These are phyloP conservation scores for Ditylenchus dipsaci DNA, from an alignment of 1,140 invertebrate species.

Conservation along the genomic window DNA sequence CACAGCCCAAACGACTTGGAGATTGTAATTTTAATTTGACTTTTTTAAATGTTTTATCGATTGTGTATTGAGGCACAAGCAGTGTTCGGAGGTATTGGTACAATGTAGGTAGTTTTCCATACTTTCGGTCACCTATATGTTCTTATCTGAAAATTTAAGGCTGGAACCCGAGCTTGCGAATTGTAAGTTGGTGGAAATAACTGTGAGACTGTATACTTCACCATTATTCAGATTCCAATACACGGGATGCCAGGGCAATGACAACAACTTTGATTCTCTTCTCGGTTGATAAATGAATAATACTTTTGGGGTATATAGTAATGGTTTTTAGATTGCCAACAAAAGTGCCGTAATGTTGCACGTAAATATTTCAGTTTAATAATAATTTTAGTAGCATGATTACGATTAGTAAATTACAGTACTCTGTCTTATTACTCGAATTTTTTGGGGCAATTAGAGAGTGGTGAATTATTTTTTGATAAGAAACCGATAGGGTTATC, in stretches of 20 bases:
- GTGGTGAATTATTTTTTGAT: no score
- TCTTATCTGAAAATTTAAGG: background rate
- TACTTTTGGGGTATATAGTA: no score
- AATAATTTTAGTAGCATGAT: background rate
- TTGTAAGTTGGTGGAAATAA: constrained; percentile 1
- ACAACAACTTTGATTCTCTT: constrained; percentile 52
- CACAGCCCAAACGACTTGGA: constrained; percentile 54
- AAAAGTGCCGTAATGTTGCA: constrained; percentile 52
- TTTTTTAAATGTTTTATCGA: no score
- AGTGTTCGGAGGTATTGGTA: constrained; percentile 55
- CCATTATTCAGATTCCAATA: constrained; percentile 38
- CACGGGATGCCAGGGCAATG: constrained; percentile 55
- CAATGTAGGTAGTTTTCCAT: constrained; percentile 26
- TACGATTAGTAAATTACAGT: no score
- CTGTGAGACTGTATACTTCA: no score
- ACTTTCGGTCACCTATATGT: background rate
- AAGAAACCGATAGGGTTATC: no score
- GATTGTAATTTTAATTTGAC: constrained; percentile 34
- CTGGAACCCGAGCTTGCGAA: constrained; percentile 46
- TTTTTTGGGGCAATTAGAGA: no score
- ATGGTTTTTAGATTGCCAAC: constrained; percentile 37
- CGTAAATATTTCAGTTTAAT: constrained; percentile 25
- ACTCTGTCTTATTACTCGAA: no score
- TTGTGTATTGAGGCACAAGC: constrained; percentile 23
- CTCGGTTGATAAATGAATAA: constrained; percentile 6